Conservation (phyloP, 2,888 invertebrate species). For the Thymelicus lineola region DNA sequence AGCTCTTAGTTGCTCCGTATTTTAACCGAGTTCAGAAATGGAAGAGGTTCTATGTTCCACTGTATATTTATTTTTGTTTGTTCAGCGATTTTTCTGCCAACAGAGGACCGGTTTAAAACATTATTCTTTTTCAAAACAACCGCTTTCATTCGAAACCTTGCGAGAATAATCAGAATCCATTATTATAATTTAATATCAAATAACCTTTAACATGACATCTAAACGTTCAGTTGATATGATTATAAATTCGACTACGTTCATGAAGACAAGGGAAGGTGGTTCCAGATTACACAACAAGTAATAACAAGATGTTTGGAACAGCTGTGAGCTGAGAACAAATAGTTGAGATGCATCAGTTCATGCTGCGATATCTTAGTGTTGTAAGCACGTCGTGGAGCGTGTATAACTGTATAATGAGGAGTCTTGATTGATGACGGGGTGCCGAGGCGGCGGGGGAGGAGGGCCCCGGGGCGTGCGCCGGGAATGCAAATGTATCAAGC, state of each 20-base stretch:
- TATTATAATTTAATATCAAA: too few relatives aligned
- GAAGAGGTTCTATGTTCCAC: too few relatives aligned
- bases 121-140: too few relatives aligned
- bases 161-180: too few relatives aligned
- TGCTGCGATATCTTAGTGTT: slow-evolving; percentile 11
- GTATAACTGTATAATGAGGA: slow-evolving; percentile 30
- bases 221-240: background rate
- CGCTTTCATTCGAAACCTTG: too few relatives aligned
- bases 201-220: background rate
- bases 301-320: background rate
- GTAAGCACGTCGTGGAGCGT: slow-evolving; percentile 17
- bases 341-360: slow-evolving; percentile 10
- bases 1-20: too few relatives aligned
- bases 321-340: background rate
- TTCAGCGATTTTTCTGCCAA: too few relatives aligned
- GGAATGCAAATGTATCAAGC: slow-evolving; percentile 21
- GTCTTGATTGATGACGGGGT: slow-evolving; percentile 18
- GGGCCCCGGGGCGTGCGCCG: slow-evolving; percentile 4
- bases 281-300: background rate
- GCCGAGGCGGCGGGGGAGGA: background rate
- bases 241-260: background rate
- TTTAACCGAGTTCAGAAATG: too few relatives aligned
- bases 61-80: too few relatives aligned
- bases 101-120: too few relatives aligned
- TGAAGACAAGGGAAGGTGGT: background rate